Base-by-base conservation (phyloP, 1,140 invertebrate genomes). In the Periplaneta americana region DNA sequence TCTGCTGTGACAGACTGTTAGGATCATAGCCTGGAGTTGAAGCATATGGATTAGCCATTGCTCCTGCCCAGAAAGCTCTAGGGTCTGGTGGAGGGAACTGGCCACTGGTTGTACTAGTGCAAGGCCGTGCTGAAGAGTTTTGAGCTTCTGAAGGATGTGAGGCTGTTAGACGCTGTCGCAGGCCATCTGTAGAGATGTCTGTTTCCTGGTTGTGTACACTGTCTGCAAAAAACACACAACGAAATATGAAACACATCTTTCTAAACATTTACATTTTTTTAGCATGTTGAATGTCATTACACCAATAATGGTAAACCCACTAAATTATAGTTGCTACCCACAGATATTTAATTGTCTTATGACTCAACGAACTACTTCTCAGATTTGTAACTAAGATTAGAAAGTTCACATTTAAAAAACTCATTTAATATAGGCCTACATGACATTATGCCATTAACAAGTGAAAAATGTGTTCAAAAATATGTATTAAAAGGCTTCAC, bases 1-100 rank as follows among this genome's bases (percentile, higher is more conserved):
- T 89, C 87, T 95, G 93, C 84, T 92, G 88, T 31, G 87, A 86
- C 77, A 85, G 74, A 57, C 39, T 78, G 81, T 80, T 83, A 66
- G 78, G 82, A 74, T 79, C 82, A 80, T 76, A 81, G 31, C 48
- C 48, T 66, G 48, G 48, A 35, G 74, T 78, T 37, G 80, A 34
- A 31, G 28, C 75, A 66, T 80, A 80, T 22, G 79, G 79, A 8
- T 80, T 18, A n/a, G 75, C 75, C 82, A 84, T 39, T 9, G 76
- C 83, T 13, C 77, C 80, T 18, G 80, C 35, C 78, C 79, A 79
- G 32, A 74, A n/a, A n/a, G 82, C 57, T n/a, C 79, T 34, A 10
- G 79, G 48, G 22, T 82, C 82, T 13, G 79, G 74, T 6, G 79
- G 18, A 36, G 76, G 76, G 28, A 78, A 36, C n/a, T 78, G 76